Evolutionary conservation across 2,797 vertebrate genomes (phyloP), one percentile per base, ranked within the genome.

Genomic region (Xenentodon cancila): DNA sequence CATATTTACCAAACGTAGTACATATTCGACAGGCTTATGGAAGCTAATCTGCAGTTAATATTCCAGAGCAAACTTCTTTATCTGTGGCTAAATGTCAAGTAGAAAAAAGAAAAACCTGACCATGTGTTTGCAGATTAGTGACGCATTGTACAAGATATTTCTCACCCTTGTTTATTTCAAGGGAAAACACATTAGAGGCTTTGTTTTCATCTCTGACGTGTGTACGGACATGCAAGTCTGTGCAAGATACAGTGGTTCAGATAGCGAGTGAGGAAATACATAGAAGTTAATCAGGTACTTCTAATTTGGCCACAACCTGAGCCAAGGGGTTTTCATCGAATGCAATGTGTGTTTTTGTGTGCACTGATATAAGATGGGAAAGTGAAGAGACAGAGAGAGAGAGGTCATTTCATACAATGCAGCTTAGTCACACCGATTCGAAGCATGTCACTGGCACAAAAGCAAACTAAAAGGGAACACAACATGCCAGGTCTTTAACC

Each of bases 341-440:
- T 25, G 1, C 6, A 60, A 15, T 25, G 32, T 17, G 13, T 32
- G 21, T 22, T 9, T 19, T 43, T 22, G 18, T 18, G 25, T 51
- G 20, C 56, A 18, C 17, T 16, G 7, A 42, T 30, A 58, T 16
- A 40, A 9, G 51, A 16, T 3, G 6, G 43, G 30, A 20, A 9
- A 9, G 1, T 16, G 37, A 15, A 15, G 37, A 40, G 37, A 40
- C 16, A 40, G 4, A 40, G 37, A 37, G 25, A 25, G 25, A 25
- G 30, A 57, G 45, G 53, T 61, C 34, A 48, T 9, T 71, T 76
- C 49, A 53, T 20, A 58, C 75, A 72, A 44, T 16, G 25, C 7
- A 44, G 46, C 34, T 82, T 59, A 80, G 66, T 81, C 80, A 85
- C 9, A 6, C 16, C 81, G 89, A 84, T 62, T 85, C 84, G 86